phyloP scores from a whole-genome alignment of 2,888 invertebrate species.

The Micoletzkya japonica region DNA sequence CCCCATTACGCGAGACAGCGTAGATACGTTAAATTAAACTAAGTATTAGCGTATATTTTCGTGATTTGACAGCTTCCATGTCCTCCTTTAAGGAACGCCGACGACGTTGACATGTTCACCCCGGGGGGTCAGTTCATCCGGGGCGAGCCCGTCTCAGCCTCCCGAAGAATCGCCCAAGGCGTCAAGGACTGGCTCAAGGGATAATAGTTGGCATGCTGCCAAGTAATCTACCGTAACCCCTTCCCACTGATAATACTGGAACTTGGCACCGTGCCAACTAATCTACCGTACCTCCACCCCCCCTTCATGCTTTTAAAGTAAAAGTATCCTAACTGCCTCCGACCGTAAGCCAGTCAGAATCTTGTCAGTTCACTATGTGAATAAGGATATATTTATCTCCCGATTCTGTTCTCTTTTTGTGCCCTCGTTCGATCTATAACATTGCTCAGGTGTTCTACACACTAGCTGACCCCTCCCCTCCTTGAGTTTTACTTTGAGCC shows the following conservation, averaged over 20 bases:
- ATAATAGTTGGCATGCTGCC: neutral
- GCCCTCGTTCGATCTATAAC: no score
- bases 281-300: neutral
- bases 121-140: constrained; percentile 37
- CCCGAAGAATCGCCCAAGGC: constrained; percentile 35
- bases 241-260: neutral
- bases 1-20: no score
- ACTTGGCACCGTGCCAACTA: neutral
- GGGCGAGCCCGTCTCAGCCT: constrained; percentile 47
- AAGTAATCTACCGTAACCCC: neutral
- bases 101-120: constrained; percentile 10
- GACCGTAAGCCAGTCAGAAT: no score
- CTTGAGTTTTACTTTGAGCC: neutral
- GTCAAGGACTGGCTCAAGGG: constrained; percentile 26
- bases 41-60: no score
- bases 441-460: neutral
- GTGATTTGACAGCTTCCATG: no score
- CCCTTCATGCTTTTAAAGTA: neutral
- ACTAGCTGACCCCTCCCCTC: neutral
- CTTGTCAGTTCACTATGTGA: no score
- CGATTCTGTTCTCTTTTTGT: no score
- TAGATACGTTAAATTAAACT: no score
- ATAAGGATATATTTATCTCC: no score
- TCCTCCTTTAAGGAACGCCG: neutral
- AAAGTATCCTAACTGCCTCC: neutral